Evolutionary conservation across 2,797 vertebrate species (phyloP).

Genomic region (Cossypha polioptera): DNA sequence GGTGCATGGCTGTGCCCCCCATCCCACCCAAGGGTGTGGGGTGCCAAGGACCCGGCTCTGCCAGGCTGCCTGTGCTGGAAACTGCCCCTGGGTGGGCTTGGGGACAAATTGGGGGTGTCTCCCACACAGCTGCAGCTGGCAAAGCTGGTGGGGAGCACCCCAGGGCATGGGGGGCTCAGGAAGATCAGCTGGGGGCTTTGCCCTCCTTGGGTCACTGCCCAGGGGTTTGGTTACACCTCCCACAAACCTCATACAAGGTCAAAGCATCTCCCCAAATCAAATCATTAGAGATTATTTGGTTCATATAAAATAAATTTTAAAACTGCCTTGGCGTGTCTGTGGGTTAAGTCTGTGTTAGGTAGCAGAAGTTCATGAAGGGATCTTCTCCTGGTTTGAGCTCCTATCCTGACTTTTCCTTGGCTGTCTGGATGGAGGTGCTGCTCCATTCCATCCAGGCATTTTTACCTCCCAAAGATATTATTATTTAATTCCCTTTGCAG

Average conservation of each 20-base stretch:
- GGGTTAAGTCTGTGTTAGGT: too few species aligned
- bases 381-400: background rate
- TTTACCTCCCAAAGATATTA: background rate
- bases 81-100: background rate
- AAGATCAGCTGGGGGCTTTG: background rate
- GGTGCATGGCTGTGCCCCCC: accelerated
- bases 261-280: background rate
- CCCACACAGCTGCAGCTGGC: too few species aligned
- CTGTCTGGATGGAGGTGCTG: background rate
- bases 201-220: background rate
- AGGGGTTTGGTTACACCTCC: background rate
- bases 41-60: background rate
- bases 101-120: accelerated
- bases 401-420: background rate
- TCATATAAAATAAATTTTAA: background rate
- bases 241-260: accelerated
- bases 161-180: background rate
- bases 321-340: accelerated
- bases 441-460: background rate
- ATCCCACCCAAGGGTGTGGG: background rate
- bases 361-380: background rate
- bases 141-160: background rate
- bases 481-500: background rate
- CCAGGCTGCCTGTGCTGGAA: background rate
- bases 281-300: accelerated